Evolutionary conservation across 1,140 invertebrate genomes (phyloP).

Genomic region (Drosophila teissieri): DNA sequence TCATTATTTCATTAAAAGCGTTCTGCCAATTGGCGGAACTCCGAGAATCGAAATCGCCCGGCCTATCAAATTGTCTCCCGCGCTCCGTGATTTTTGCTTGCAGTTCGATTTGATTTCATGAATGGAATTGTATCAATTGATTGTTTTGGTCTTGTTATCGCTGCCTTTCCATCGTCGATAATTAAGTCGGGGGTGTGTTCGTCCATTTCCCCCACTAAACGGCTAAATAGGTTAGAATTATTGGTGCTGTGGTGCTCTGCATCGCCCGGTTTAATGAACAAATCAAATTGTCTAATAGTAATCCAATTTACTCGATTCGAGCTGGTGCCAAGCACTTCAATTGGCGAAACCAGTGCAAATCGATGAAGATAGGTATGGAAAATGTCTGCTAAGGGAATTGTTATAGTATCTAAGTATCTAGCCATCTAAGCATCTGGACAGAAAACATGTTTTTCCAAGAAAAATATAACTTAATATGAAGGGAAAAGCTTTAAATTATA

Average conservation of each 20-base stretch:
- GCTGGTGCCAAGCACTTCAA: constrained; percentile 35
- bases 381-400: too few species aligned
- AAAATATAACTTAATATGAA: too few species aligned
- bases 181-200: constrained; percentile 74
- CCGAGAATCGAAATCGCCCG: constrained; percentile 1
- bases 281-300: constrained; percentile 71
- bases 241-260: constrained; percentile 52
- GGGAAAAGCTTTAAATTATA: background rate
- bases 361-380: background rate
- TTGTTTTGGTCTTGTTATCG: constrained; percentile 80
- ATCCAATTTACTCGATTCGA: constrained; percentile 64
- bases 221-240: constrained; percentile 72
- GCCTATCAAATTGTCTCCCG: constrained; percentile 51
- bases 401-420: too few species aligned
- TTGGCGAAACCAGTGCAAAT: constrained; percentile 23
- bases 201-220: constrained; percentile 3
- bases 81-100: constrained; percentile 68
- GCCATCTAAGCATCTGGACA: too few species aligned
- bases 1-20: constrained; percentile 80
- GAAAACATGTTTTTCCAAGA: too few species aligned
- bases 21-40: constrained; percentile 45
- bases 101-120: constrained; percentile 80
- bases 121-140: constrained; percentile 82
- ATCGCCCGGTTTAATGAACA: constrained; percentile 59
- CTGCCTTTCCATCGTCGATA: constrained; percentile 77